Percentiles rank a stretch among this genome's conserved stretches.
Conservation (phyloP, 1,140 invertebrate species). For the Trichonephila clavata region DNA sequence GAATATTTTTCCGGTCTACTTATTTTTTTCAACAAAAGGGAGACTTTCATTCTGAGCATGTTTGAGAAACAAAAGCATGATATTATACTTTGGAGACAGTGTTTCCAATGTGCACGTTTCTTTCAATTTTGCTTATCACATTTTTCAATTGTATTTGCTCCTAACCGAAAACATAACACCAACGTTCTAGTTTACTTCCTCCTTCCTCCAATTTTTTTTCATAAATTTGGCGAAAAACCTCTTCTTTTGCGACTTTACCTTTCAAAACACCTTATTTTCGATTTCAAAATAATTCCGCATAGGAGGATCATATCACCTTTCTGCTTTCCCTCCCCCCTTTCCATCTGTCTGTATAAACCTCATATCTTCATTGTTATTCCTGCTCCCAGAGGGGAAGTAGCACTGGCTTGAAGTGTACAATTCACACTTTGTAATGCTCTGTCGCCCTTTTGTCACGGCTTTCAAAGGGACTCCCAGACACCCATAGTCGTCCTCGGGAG, state of each 20-base stretch:
- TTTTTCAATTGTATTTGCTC: background rate
- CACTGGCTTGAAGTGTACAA: background rate
- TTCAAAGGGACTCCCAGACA: constrained; percentile 40
- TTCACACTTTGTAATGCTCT: constrained; percentile 50
- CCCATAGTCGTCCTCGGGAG: constrained; percentile 30
- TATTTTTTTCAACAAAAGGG: too few relatives aligned
- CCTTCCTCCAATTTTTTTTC: background rate
- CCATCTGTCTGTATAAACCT: background rate
- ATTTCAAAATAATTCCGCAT: constrained; percentile 9
- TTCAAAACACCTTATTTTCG: constrained; percentile 21
- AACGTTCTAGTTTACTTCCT: background rate
- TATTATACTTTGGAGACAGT: background rate
- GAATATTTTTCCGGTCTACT: too few relatives aligned
- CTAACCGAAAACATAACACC: background rate
- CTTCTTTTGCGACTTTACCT: background rate
- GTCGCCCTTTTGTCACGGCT: constrained; percentile 68
- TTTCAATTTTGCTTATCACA: background rate
- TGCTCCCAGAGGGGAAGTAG: background rate
- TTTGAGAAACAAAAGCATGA: too few relatives aligned
- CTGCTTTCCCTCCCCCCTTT: background rate
- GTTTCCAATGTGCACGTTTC: background rate
- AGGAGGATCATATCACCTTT: constrained; percentile 2
- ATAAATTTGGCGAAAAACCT: background rate
- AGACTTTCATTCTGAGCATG: too few relatives aligned
- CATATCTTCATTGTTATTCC: constrained; percentile 36